Evolutionary conservation across 2,113 vertebrate species (phyloP).

Genomic region (Mormoops blainvillei): DNA sequence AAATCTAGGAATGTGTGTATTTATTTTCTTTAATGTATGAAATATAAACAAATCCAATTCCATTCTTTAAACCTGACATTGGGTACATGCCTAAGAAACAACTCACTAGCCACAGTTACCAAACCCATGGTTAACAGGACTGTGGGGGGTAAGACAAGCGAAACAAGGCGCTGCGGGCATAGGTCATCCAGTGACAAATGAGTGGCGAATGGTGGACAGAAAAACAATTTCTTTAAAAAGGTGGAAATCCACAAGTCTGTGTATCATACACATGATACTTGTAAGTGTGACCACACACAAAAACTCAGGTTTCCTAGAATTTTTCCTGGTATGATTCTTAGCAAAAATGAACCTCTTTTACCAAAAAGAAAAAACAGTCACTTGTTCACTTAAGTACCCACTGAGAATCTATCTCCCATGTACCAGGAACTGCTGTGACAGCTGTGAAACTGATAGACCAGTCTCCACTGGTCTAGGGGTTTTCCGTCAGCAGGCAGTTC

Average conservation of each 20-base stretch:
- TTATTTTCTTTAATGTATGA: not conserved
- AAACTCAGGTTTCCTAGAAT: not conserved
- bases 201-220: not conserved
- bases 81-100: not conserved
- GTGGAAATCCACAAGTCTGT: not conserved
- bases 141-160: not conserved
- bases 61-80: slow-evolving; percentile 15
- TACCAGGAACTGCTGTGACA: not conserved
- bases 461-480: not conserved
- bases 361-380: not conserved
- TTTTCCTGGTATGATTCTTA: not conserved
- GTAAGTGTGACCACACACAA: not conserved
- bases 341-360: slow-evolving; percentile 5
- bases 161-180: not conserved
- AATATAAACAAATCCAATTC: not conserved
- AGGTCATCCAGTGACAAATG: not conserved
- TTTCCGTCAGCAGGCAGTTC: not conserved
- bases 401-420: too few relatives aligned
- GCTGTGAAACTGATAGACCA: not conserved
- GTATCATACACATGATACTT: not conserved
- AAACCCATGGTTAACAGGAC: not conserved
- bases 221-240: not conserved
- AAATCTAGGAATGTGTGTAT: not conserved
- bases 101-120: not conserved
- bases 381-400: not conserved